phyloP scores from a whole-genome alignment of 2,113 vertebrate species.

The Pangasianodon gigas region DNA sequence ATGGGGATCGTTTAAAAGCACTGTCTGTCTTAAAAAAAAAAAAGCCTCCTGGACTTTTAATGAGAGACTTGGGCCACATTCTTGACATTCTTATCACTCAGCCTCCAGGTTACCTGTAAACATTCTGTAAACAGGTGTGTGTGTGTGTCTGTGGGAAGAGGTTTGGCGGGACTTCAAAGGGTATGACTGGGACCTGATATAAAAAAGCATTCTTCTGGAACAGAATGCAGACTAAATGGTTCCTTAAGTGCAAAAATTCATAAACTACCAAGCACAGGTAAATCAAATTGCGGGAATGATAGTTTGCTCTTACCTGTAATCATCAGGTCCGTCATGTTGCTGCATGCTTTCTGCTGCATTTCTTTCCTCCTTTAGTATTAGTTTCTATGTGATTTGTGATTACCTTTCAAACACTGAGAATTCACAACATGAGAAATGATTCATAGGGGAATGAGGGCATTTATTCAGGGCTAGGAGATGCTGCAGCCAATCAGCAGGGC shows the following conservation, averaged over 20 bases:
- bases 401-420: background rate
- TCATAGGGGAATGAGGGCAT: background rate
- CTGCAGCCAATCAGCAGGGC: background rate
- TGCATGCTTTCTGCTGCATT: background rate
- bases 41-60: conserved; percentile 4
- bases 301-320: background rate
- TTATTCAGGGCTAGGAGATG: background rate
- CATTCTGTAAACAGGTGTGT: conserved; percentile 48
- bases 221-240: conserved; percentile 14
- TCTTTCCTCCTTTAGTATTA: background rate
- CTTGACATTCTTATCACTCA: conserved; percentile 46
- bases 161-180: conserved; percentile 14
- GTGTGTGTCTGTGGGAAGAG: background rate
- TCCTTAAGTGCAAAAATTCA: background rate
- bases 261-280: background rate
- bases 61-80: conserved; percentile 40
- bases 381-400: background rate
- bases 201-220: conserved; percentile 21
- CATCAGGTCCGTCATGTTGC: background rate
- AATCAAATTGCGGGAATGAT: background rate
- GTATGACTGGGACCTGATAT: background rate
- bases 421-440: background rate
- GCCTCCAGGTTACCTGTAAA: conserved; percentile 52
- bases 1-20: background rate
- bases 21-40: background rate